These are phyloP conservation scores for Amazona finschi DNA, from an alignment of 2,797 vertebrate genomes.

Conservation along the genomic window DNA sequence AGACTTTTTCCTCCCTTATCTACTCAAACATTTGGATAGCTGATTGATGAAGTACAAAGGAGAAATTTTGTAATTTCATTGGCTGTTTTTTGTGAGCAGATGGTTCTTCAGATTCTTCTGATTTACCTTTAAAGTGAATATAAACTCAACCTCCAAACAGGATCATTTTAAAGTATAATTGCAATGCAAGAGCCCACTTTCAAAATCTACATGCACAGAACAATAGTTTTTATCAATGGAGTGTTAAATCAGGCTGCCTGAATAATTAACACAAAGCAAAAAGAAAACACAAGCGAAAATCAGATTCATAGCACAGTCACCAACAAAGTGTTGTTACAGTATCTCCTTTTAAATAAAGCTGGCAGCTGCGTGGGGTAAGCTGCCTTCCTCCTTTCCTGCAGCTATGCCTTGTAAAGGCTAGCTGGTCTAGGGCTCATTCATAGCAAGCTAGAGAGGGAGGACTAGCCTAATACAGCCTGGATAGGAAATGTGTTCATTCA, in stretches of 20 bases:
- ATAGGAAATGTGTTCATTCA: fast-evolving
- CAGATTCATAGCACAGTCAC: neutral
- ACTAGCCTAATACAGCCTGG: neutral
- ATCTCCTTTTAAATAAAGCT: neutral
- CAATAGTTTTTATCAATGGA: neutral
- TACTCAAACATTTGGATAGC: neutral
- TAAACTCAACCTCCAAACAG: neutral
- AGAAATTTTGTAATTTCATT: neutral
- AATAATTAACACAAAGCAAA: neutral
- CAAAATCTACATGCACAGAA: neutral
- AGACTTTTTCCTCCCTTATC: neutral
- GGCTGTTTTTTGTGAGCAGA: neutral
- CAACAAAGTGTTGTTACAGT: neutral
- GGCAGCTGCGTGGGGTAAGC: neutral
- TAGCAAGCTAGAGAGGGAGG: neutral
- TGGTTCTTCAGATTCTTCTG: neutral
- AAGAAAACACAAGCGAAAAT: neutral
- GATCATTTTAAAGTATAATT: neutral
- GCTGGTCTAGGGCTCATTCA: neutral
- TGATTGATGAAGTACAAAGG: neutral
- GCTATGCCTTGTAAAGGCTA: neutral
- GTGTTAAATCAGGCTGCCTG: neutral
- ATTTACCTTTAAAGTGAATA: neutral
- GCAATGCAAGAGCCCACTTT: neutral
- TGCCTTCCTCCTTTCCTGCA: neutral